phyloP scores from a whole-genome alignment of 92 coral and sea anemone genomes.

The Blastomussa wellsi region DNA sequence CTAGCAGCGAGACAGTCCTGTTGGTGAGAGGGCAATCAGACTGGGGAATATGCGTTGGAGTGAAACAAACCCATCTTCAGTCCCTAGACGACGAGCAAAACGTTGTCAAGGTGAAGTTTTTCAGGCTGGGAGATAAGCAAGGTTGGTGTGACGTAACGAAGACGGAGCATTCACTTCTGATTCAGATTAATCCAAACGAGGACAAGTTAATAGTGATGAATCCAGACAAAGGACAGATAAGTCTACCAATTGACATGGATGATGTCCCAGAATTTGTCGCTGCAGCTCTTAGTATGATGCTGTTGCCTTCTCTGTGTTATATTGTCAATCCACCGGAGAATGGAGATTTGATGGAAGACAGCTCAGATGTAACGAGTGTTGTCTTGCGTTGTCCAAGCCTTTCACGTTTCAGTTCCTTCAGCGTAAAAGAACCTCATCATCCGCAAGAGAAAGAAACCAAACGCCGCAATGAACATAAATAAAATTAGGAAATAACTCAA shows the following conservation, averaged over 20 bases:
- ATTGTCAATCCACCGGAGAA: background rate
- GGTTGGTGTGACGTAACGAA: conserved; percentile 38
- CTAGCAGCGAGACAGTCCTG: conserved; percentile 64
- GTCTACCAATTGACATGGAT: conserved; percentile 46
- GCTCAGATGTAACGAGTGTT: conserved; percentile 6
- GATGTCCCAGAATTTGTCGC: conserved; percentile 71
- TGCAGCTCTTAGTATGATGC: conserved; percentile 37
- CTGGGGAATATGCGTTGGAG: conserved; percentile 76
- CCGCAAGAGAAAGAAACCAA: background rate
- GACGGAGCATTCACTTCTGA: conserved; percentile 28
- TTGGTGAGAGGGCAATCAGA: conserved; percentile 65
- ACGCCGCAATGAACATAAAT: no score
- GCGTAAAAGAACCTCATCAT: background rate
- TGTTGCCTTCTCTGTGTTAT: conserved; percentile 34
- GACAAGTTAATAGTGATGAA: conserved; percentile 40
- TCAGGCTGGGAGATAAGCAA: conserved; percentile 18
- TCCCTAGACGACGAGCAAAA: conserved; percentile 27
- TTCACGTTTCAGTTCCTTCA: conserved; percentile 17
- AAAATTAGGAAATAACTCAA: no score
- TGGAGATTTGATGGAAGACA: background rate
- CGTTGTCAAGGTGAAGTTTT: conserved; percentile 38
- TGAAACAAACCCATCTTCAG: conserved; percentile 30
- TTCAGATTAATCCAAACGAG: conserved; percentile 25
- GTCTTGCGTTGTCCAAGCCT: conserved; percentile 42
- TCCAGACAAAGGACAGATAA: conserved; percentile 42